A percentile compares a stretch with the other conserved stretches of the same genome.
These are phyloP conservation scores for Muscicapa striata DNA, from an alignment of 2,797 vertebrate genomes.

Conservation along the genomic window DNA sequence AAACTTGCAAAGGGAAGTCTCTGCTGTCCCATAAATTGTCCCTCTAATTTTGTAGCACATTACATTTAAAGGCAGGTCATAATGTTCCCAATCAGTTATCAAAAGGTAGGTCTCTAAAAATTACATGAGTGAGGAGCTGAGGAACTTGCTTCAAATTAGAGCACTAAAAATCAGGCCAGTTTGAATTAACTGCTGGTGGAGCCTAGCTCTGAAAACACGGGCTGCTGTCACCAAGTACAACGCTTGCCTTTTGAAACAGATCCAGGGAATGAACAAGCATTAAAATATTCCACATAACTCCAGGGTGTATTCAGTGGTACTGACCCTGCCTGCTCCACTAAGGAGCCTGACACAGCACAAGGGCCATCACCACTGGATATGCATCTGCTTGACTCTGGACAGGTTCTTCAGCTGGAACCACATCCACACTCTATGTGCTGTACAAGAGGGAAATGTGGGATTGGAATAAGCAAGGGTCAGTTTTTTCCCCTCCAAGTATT, in stretches of 20 bases:
- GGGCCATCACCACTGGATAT: background rate
- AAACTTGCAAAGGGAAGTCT: conserved; percentile 41
- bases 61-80: conserved; percentile 42
- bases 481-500: background rate
- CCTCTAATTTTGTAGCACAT: conserved; percentile 30
- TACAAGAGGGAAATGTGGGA: background rate
- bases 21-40: conserved; percentile 36
- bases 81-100: conserved; percentile 17
- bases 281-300: background rate
- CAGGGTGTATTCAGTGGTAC: background rate
- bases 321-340: background rate
- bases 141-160: conserved; percentile 1
- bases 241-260: background rate
- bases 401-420: background rate
- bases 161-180: conserved; percentile 16
- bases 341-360: background rate
- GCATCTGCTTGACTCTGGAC: background rate
- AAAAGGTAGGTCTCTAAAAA: conserved; percentile 47
- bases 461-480: background rate
- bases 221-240: background rate
- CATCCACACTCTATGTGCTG: background rate
- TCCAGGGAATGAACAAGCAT: background rate
- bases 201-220: background rate
- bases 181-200: conserved; percentile 15
- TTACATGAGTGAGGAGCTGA: background rate